Conservation (phyloP, 1,140 invertebrate species). For the Acyrthosiphon pisum region DNA sequence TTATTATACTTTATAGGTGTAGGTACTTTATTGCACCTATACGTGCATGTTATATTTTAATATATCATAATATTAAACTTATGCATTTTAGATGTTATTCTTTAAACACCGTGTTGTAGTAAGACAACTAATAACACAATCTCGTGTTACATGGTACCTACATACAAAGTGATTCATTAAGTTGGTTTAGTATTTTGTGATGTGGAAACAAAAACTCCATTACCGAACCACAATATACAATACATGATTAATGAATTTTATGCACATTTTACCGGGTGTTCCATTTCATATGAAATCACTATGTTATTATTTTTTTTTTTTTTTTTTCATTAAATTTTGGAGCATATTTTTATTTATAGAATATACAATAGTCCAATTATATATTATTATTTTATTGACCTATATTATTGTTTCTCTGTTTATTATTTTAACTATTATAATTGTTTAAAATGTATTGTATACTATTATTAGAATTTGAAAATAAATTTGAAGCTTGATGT, state of each 20-base stretch:
- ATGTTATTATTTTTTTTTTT: too few relatives aligned
- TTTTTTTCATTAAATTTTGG: not conserved
- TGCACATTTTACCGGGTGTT: not conserved
- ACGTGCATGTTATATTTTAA: not conserved
- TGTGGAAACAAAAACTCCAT: conserved; percentile 3
- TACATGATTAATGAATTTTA: conserved; percentile 13
- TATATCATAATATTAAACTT: not conserved
- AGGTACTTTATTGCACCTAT: too few relatives aligned
- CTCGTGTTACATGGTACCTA: not conserved
- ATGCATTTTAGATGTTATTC: not conserved
- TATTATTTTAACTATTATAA: too few relatives aligned
- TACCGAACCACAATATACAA: conserved; percentile 5
- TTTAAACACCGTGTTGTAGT: not conserved
- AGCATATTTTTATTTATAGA: too few relatives aligned
- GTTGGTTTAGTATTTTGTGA: not conserved
- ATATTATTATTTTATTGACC: too few relatives aligned
- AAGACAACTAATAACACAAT: not conserved
- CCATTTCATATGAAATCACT: not conserved
- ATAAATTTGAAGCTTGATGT: too few relatives aligned
- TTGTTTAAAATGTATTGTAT: too few relatives aligned
- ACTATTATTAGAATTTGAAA: not conserved
- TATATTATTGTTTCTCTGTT: too few relatives aligned
- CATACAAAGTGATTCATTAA: conserved; percentile 17
- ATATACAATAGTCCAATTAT: too few relatives aligned
- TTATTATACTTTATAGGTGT: not conserved